Evolutionary conservation across 2,113 vertebrate genomes (phyloP), one percentile per base, ranked within the genome.

Genomic region (Helogale parvula): DNA sequence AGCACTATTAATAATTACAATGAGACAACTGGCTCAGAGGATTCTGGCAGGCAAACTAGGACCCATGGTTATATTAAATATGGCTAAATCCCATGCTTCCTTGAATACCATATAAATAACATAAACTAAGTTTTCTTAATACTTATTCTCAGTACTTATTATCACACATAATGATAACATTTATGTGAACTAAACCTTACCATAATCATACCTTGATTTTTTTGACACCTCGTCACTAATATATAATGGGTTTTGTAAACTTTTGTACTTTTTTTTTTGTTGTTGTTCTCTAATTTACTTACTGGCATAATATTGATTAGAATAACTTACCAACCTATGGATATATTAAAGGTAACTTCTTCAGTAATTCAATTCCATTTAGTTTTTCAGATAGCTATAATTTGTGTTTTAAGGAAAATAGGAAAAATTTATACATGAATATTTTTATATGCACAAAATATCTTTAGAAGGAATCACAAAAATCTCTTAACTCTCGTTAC

Each of bases 401-500:
- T 31, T 88, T 95, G 80, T 50, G 7, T 79, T 76, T 92, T n/a
- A 66, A 86, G 69, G 57, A 57, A 90, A 88, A 66, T 88, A 2
- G 27, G 80, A 69, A 72, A 84, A 54, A 6, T 33, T 0, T 11
- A 15, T 29, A 33, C n/a, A 47, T 74, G 7, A 35, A 60, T 96
- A 35, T 68, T 10, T 69, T 13, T 14, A 13, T 92, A 38, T 86
- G 2, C 27, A 29, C 14, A 38, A 57, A 93, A 9, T 74, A 84
- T 93, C 27, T 93, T 94, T 35, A 88, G 63, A 90, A 88, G 38
- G 5, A 63, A 72, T 74, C 45, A 68, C 19, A 90, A 76, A 93
- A 69, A 33, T 80, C 5, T 9, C 77, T 10, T 23, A 63, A 41
- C 12, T 47, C 11, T 68, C 0, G 0, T 50, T 77, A 2, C 7